A percentile compares a stretch with the other conserved stretches of the same genome.
These are phyloP conservation scores for Drosophila lacertosa DNA, from an alignment of 1,140 invertebrate species.

Conservation along the genomic window DNA sequence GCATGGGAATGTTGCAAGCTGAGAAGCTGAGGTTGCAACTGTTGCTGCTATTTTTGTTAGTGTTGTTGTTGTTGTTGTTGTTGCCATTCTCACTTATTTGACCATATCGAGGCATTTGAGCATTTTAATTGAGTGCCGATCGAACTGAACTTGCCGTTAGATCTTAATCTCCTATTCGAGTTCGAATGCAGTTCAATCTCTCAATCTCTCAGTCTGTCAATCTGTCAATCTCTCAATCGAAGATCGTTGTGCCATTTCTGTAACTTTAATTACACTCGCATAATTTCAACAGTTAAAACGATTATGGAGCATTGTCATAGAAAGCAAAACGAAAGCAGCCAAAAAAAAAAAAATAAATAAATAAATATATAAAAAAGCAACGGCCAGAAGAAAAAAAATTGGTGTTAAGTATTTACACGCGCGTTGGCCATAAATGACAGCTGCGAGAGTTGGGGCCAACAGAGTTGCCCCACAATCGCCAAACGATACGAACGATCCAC, in stretches of 20 bases:
- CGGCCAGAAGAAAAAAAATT: constrained; percentile 62
- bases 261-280: constrained; percentile 70
- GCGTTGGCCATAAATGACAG: constrained; percentile 57
- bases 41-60: neutral
- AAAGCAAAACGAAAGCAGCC: constrained; percentile 68
- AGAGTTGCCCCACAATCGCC: constrained; percentile 46
- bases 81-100: constrained; percentile 19
- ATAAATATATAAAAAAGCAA: constrained; percentile 32
- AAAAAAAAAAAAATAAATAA: constrained; percentile 25
- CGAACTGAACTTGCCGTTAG: neutral
- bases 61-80: constrained; percentile 1
- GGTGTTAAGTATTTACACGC: constrained; percentile 82
- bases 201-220: constrained; percentile 7
- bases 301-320: constrained; percentile 65
- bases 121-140: constrained; percentile 61
- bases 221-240: constrained; percentile 7
- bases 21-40: constrained; percentile 3
- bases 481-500: constrained; percentile 23
- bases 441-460: constrained; percentile 22
- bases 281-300: constrained; percentile 67
- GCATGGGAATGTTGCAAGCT: constrained; percentile 62
- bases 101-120: constrained; percentile 33
- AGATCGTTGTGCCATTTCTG: constrained; percentile 31
- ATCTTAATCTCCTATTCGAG: constrained; percentile 7
- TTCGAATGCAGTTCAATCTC: neutral